A percentile compares a stretch with the other conserved stretches of the same genome.
These are phyloP conservation scores for Empidonax alnorum DNA, from an alignment of 2,113 vertebrate species.

Conservation along the genomic window DNA sequence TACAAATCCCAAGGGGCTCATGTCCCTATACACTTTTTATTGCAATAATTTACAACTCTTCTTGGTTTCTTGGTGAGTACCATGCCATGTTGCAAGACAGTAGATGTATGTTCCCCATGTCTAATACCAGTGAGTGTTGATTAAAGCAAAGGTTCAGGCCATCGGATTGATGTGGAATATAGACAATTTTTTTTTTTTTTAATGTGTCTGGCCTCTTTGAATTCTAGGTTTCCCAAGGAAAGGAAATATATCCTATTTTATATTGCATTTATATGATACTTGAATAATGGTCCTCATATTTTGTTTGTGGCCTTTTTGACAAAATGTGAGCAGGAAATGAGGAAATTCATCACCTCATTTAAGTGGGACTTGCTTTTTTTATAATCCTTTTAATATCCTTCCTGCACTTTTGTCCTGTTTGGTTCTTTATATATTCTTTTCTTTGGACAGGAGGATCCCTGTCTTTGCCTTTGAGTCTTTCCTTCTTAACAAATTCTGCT, in stretches of 20 bases:
- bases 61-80: neutral
- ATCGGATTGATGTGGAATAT: neutral
- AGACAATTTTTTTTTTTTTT: neutral
- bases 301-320: neutral
- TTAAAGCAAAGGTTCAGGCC: neutral
- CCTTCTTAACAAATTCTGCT: neutral
- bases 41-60: neutral
- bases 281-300: neutral
- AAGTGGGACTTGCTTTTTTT: neutral
- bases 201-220: neutral
- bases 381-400: neutral
- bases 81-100: neutral
- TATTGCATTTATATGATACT: neutral
- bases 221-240: neutral
- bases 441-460: neutral
- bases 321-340: neutral
- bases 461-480: neutral
- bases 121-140: neutral
- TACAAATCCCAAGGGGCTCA: neutral
- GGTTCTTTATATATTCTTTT: neutral
- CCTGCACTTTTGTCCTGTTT: neutral
- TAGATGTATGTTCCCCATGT: neutral
- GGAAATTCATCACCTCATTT: neutral
- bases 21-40: neutral
- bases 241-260: neutral